Evolutionary conservation across 2,888 invertebrate species (phyloP).

Genomic region (Noctua janthe): DNA sequence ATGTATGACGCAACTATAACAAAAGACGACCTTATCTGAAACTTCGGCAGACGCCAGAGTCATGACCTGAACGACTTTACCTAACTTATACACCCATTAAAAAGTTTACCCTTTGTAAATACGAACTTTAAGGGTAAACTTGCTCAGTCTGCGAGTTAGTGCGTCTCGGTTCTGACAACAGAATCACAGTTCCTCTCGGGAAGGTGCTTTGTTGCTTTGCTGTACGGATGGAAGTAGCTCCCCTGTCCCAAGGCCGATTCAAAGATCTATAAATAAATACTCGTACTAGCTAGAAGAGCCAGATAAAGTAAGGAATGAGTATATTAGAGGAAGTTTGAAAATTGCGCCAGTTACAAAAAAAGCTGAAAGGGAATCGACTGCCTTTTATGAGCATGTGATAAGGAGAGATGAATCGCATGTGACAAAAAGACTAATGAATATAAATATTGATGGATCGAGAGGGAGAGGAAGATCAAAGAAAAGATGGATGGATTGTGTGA

Average conservation of each 20-base stretch:
- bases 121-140: conserved; percentile 65
- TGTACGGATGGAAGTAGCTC: conserved; percentile 31
- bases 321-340: no score
- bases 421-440: no score
- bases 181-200: conserved; percentile 50
- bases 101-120: conserved; percentile 71
- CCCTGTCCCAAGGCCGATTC: neutral
- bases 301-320: no score
- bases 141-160: conserved; percentile 47
- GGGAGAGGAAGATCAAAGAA: no score
- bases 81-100: conserved; percentile 67
- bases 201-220: conserved; percentile 40
- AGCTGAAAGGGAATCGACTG: no score
- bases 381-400: no score
- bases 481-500: no score
- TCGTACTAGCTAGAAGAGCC: neutral
- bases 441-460: no score
- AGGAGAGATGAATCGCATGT: no score
- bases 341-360: no score
- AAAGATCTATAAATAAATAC: neutral
- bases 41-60: conserved; percentile 42
- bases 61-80: conserved; percentile 53
- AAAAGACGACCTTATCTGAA: conserved; percentile 45
- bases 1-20: conserved; percentile 41
- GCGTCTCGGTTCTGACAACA: conserved; percentile 48